Conservation (phyloP, 2,797 vertebrate species). For the Oreonectes daqikongensis region DNA sequence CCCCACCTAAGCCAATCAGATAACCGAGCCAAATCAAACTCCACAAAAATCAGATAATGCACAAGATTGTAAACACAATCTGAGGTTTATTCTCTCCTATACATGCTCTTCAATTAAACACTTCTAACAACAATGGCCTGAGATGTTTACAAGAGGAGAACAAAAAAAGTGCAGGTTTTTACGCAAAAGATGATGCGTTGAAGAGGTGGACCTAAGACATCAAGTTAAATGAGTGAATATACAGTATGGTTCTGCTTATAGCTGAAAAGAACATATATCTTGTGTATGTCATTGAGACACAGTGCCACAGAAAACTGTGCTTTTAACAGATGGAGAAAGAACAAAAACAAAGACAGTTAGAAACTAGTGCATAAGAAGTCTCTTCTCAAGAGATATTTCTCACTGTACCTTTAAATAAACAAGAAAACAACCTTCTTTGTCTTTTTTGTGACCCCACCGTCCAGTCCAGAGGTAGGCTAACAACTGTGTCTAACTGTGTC, state of each 20-base stretch:
- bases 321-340: slow-evolving; percentile 6
- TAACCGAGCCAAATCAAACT: slow-evolving; percentile 11
- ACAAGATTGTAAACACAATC: slow-evolving; percentile 6
- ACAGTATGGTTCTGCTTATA: background rate
- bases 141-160: slow-evolving; percentile 3
- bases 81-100: background rate
- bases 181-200: background rate
- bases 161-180: background rate
- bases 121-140: background rate
- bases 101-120: slow-evolving; percentile 1
- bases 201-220: background rate
- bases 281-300: background rate
- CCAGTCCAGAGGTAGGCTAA: slow-evolving; percentile 1
- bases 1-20: slow-evolving; percentile 25
- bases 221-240: background rate
- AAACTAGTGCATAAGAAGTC: slow-evolving; percentile 25
- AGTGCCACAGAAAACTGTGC: background rate
- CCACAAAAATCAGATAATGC: background rate
- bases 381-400: background rate
- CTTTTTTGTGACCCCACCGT: background rate
- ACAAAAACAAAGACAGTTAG: slow-evolving; percentile 9
- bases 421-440: slow-evolving; percentile 27
- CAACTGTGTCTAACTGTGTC: background rate
- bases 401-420: slow-evolving; percentile 12
- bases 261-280: background rate